Evolutionary conservation across 2,797 vertebrate species (phyloP).

Genomic region (Sylvilagus floridanus): DNA sequence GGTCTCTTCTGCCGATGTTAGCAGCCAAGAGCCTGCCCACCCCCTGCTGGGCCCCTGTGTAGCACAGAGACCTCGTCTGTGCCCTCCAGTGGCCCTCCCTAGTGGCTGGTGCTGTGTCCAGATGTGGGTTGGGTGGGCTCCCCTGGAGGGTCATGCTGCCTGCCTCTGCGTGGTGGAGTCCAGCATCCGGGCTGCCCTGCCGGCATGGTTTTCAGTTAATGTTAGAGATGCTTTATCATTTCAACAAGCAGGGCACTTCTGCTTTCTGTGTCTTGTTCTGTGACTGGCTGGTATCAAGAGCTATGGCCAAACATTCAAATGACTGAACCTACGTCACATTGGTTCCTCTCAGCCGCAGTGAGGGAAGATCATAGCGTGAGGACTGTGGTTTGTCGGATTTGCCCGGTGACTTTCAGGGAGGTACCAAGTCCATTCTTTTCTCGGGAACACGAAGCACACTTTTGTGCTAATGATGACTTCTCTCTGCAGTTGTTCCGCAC

Average conservation of each 20-base stretch:
- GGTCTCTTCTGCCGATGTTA: not conserved
- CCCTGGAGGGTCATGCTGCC: not conserved
- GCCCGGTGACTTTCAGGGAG: not conserved
- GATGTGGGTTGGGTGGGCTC: not conserved
- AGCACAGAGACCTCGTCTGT: not conserved
- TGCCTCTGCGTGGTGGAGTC: not conserved
- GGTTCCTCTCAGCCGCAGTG: not conserved
- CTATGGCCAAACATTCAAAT: not conserved
- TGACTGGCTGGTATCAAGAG: not conserved
- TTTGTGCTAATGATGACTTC: conserved; percentile 14
- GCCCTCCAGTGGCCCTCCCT: not conserved
- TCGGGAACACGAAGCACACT: not conserved
- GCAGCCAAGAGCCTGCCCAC: not conserved
- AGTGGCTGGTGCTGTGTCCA: too few relatives aligned
- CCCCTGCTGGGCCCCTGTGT: not conserved
- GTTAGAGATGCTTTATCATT: not conserved
- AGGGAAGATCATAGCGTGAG: not conserved
- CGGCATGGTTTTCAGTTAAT: not conserved
- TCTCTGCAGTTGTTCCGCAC: conserved; percentile 89
- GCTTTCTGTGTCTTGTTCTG: not conserved
- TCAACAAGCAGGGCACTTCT: not conserved
- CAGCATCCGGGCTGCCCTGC: not conserved
- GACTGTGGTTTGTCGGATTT: not conserved
- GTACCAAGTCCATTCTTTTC: not conserved
- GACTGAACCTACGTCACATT: not conserved